Conservation (phyloP, 2,888 invertebrate genomes). For the Sarcophaga rosellei region DNA sequence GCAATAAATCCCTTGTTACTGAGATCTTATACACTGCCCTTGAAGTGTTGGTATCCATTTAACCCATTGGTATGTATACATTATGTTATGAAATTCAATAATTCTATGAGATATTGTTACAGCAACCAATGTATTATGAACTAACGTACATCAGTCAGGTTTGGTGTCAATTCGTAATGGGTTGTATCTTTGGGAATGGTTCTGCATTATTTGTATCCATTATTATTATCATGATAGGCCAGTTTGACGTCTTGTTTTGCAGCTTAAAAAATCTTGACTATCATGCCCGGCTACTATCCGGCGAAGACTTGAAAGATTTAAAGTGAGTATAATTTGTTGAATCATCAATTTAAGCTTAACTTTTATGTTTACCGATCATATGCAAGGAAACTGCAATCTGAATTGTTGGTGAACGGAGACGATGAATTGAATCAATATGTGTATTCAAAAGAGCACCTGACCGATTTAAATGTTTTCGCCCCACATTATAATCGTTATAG, state of each 20-base stretch:
- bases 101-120: not conserved
- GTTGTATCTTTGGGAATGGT: slow-evolving; percentile 72
- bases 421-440: slow-evolving; percentile 76
- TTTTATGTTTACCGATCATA: not conserved
- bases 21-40: slow-evolving; percentile 73
- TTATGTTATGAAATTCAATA: not conserved
- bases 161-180: slow-evolving; percentile 75
- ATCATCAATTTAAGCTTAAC: not conserved
- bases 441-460: slow-evolving; percentile 71
- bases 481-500: not conserved
- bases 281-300: slow-evolving; percentile 73
- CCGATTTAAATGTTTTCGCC: slow-evolving; percentile 69
- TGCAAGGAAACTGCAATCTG: slow-evolving; percentile 57
- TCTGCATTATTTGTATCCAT: slow-evolving; percentile 78
- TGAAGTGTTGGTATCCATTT: slow-evolving; percentile 79
- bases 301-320: slow-evolving; percentile 67
- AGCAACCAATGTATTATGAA: slow-evolving; percentile 71
- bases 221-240: slow-evolving; percentile 74
- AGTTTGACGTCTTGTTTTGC: slow-evolving; percentile 79
- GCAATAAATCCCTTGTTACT: slow-evolving; percentile 75
- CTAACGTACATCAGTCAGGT: slow-evolving; percentile 74
- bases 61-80: slow-evolving; percentile 72
- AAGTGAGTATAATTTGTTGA: slow-evolving; percentile 44
- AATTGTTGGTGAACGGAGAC: slow-evolving; percentile 54
- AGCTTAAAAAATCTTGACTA: slow-evolving; percentile 78